A percentile compares a stretch with the other conserved stretches of the same genome.
These are phyloP conservation scores for Saccostrea cuccullata DNA, from an alignment of 1,140 invertebrate genomes.

Conservation along the genomic window DNA sequence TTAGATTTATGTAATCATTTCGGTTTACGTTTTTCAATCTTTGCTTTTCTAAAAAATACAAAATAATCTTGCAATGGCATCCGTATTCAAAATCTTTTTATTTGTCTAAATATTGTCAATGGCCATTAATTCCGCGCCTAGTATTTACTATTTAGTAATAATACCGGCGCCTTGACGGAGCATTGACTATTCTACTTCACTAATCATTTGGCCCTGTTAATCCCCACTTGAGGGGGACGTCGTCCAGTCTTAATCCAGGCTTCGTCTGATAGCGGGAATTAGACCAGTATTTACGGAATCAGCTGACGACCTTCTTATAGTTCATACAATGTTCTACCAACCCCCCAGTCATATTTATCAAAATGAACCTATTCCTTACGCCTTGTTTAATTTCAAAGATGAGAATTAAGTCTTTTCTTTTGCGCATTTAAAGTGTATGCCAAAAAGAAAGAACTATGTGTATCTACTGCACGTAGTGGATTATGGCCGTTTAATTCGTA, in stretches of 20 bases:
- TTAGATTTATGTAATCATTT: no score
- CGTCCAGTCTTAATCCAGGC: not conserved
- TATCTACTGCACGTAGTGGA: not conserved
- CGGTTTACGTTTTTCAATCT: no score
- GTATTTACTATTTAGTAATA: not conserved
- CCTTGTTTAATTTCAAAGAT: constrained; percentile 33
- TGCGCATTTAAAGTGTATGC: constrained; percentile 17
- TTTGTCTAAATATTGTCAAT: constrained; percentile 20
- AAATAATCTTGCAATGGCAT: not conserved
- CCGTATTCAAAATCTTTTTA: not conserved
- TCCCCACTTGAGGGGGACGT: not conserved
- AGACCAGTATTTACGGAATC: constrained; percentile 11
- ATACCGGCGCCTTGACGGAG: not conserved
- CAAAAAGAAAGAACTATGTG: not conserved
- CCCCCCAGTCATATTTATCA: constrained; percentile 27
- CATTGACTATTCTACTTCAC: not conserved
- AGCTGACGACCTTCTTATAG: not conserved
- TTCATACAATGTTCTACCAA: not conserved
- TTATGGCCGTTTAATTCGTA: not conserved
- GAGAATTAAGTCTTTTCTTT: constrained; percentile 33
- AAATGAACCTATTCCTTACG: constrained; percentile 21
- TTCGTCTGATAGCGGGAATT: constrained; percentile 16
- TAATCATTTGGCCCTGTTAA: constrained; percentile 18
- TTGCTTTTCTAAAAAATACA: not conserved
- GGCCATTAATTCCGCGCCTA: not conserved